A percentile compares a stretch with the other conserved stretches of the same genome.
Evolutionary conservation across 1,140 invertebrate species (phyloP).

Genomic region (Megathymus violae): DNA sequence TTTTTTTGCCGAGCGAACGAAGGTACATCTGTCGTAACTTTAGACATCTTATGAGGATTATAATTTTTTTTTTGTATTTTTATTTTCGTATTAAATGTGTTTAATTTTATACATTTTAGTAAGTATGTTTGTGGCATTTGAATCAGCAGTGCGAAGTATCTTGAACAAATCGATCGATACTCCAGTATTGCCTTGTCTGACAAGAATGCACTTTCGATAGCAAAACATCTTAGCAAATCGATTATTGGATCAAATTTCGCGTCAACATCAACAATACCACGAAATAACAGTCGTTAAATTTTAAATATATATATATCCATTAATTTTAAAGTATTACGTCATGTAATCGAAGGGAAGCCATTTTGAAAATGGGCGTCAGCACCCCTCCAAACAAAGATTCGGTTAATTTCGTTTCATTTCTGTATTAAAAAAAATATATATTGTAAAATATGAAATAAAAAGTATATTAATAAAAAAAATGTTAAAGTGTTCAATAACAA

Average conservation of each 20-base stretch:
- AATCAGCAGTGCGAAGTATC: conserved; percentile 1
- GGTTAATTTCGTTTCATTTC: conserved; percentile 15
- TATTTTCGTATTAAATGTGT: not conserved
- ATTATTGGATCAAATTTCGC: not conserved
- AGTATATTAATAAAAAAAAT: no score
- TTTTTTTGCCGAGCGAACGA: conserved; percentile 28
- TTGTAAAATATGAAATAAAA: not conserved
- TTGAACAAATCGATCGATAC: not conserved
- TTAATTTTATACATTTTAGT: not conserved
- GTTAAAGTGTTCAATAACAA: no score
- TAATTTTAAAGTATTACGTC: conserved; percentile 42
- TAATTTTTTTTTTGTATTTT: not conserved
- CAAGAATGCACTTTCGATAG: conserved; percentile 1
- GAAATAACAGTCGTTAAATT: not conserved
- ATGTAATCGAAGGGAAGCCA: conserved; percentile 43
- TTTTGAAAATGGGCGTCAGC: conserved; percentile 58
- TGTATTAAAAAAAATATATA: conserved; percentile 10
- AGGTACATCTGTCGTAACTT: conserved; percentile 42
- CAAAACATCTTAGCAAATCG: not conserved
- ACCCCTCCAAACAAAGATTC: conserved; percentile 7
- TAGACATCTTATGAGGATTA: conserved; percentile 1
- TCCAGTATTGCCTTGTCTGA: not conserved
- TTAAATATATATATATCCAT: not conserved
- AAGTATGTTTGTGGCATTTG: not conserved
- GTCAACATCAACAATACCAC: not conserved